phyloP scores from a whole-genome alignment of 2,113 vertebrate species.

The Esox niger region DNA sequence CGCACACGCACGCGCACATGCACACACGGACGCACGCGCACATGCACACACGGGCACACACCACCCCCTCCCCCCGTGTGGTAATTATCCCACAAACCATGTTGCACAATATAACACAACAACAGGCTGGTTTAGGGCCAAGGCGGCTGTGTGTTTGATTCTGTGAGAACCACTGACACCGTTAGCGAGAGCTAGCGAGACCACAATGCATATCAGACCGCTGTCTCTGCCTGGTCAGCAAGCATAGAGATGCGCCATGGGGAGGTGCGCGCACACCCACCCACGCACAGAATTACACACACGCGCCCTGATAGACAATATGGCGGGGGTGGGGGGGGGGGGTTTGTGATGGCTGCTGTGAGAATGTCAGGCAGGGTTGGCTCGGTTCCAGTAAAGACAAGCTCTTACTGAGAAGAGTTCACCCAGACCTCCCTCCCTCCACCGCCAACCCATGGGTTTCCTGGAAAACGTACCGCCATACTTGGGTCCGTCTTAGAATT shows the following conservation, averaged over 20 bases:
- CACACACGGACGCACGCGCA: not conserved
- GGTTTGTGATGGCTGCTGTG: no score
- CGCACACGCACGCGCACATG: slow-evolving; percentile 1
- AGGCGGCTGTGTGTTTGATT: slow-evolving; percentile 22
- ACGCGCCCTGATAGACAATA: not conserved
- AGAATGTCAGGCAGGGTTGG: not conserved
- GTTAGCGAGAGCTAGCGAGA: slow-evolving; percentile 54
- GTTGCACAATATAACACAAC: slow-evolving; percentile 50
- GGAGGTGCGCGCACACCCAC: not conserved
- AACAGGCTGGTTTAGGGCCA: slow-evolving; percentile 40
- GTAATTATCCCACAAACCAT: slow-evolving; percentile 54
- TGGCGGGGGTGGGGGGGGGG: no score
- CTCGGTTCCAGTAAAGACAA: slow-evolving; percentile 20
- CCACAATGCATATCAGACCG: slow-evolving; percentile 62
- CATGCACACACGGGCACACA: slow-evolving; percentile 1
- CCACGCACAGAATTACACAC: not conserved
- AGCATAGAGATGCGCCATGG: slow-evolving; percentile 68
- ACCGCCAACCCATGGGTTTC: slow-evolving; percentile 25
- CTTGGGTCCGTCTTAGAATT: slow-evolving; percentile 36
- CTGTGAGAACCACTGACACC: no score
- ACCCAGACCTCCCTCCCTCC: slow-evolving; percentile 13
- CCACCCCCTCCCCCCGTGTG: slow-evolving; percentile 33
- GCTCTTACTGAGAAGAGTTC: slow-evolving; percentile 16
- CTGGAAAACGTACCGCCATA: slow-evolving; percentile 33
- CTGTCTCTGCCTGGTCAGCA: slow-evolving; percentile 41